Evolutionary conservation across 1,140 invertebrate genomes (phyloP), one percentile per base, ranked within the genome.

Genomic region (Diorhabda carinulata): DNA sequence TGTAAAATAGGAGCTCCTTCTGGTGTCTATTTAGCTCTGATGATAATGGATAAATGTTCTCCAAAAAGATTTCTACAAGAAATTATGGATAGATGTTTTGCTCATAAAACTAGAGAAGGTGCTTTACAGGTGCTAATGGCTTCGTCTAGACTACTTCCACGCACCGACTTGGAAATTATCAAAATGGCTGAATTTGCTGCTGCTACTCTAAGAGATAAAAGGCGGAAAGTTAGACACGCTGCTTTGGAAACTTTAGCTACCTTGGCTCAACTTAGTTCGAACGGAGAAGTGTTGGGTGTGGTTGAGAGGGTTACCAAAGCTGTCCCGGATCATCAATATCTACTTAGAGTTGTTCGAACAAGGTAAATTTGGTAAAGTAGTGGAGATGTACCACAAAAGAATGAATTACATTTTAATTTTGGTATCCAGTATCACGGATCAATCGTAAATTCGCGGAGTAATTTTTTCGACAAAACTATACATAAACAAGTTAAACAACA

Each of bases 181-280:
- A 82, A 81, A 5, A 82, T 92, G 7, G 87, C 89, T 44, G 78
- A 81, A 9, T 81, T 84, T 71, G 84, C 86, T 7, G 85, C 87
- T 9, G 83, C 83, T 52, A 84, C 87, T 64, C 82, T 92, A 10
- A 83, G 85, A 40, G 91, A 93, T 82, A 82, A 84, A 2, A 89
- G 91, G 74, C 82, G 91, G 66, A 83, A 89, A 72, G 91, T 95
- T 1, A 83, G 92, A 7, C 91, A 93, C 74, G 89, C 92, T 3
- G 86, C 92, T 0, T 81, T 95, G n/a, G 93, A 95, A 78, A 88
- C 91, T 60, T 80, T 94, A 61, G 90, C 93, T 3, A 88, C 91
- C 42, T 79, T 95, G 3, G 89, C 89, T 3, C 91, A 94, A 79
- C 87, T 91, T 44, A 86, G 91, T 69, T 87, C 87, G 41, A 81